Conservation (phyloP, 2,797 vertebrate species). For the Cetoscarus ocellatus region DNA sequence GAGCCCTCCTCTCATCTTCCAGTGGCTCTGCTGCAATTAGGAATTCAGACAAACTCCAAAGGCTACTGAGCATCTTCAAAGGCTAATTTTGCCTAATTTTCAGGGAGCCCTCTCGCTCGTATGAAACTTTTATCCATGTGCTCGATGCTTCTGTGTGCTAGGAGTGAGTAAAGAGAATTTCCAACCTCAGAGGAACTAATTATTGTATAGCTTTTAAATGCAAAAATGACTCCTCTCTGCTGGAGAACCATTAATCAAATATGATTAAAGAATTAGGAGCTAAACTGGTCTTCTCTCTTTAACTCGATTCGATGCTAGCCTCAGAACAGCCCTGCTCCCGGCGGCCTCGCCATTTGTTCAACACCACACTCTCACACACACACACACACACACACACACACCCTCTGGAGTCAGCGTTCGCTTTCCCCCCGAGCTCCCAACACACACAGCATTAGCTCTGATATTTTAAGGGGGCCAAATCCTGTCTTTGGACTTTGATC, state of each 20-base stretch:
- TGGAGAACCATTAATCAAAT: conserved; percentile 77
- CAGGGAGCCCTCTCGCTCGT: conserved; percentile 62
- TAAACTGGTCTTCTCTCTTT: conserved; percentile 60
- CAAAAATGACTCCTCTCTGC: conserved; percentile 68
- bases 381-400: conserved; percentile 26
- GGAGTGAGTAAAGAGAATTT: conserved; percentile 74
- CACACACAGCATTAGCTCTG: conserved; percentile 68
- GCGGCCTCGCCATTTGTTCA: conserved; percentile 48
- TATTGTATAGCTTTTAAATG: conserved; percentile 83
- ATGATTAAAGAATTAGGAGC: conserved; percentile 82
- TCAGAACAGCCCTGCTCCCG: conserved; percentile 47
- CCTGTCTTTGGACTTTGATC: conserved; percentile 46
- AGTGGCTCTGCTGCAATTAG: conserved; percentile 67
- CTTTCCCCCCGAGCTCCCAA: conserved; percentile 66
- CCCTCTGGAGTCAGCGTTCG: conserved; percentile 38
- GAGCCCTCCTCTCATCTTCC: conserved; percentile 58
- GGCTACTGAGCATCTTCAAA: conserved; percentile 81
- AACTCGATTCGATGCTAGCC: conserved; percentile 54
- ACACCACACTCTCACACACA: conserved; percentile 17
- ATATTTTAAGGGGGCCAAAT: conserved; percentile 63
- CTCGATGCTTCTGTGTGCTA: conserved; percentile 65
- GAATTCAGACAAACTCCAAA: conserved; percentile 71
- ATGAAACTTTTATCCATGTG: conserved; percentile 73
- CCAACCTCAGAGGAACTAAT: conserved; percentile 85
- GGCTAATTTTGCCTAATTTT: conserved; percentile 81